phyloP scores from a whole-genome alignment of 2,113 vertebrate genomes.

The Aviceda subcristata region DNA sequence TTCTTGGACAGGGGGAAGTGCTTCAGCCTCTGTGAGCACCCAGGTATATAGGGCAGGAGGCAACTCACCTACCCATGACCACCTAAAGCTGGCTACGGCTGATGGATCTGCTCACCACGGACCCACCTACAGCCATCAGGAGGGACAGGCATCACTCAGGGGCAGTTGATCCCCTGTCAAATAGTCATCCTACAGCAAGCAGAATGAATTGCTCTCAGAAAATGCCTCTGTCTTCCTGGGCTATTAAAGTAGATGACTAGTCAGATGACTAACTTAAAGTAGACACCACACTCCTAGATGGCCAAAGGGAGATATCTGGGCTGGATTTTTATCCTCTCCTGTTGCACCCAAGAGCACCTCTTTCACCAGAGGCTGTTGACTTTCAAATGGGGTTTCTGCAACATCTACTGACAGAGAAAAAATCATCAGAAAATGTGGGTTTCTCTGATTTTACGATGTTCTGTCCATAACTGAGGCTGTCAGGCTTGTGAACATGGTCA shows the following conservation, averaged over 20 bases:
- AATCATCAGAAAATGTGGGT: neutral
- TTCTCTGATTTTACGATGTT: neutral
- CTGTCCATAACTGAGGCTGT: neutral
- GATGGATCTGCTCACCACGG: neutral
- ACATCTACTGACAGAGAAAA: neutral
- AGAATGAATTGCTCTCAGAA: neutral
- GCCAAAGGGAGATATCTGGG: neutral
- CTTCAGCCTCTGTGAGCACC: neutral
- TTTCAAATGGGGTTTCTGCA: neutral
- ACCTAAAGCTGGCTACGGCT: neutral
- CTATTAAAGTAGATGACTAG: slow-evolving; percentile 7
- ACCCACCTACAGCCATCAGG: neutral
- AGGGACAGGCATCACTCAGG: neutral
- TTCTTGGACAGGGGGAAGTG: neutral
- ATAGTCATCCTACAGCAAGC: neutral
- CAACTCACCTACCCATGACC: neutral
- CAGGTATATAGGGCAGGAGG: neutral
- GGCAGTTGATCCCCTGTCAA: neutral
- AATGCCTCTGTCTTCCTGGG: neutral
- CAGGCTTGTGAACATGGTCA: accelerated
- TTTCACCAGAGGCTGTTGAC: neutral
- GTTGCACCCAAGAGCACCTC: neutral
- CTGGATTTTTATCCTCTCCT: neutral
- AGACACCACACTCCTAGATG: neutral
- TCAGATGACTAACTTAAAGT: slow-evolving; percentile 26